These are phyloP conservation scores for Prunella himalayana DNA, from an alignment of 2,113 vertebrate species.

Conservation along the genomic window DNA sequence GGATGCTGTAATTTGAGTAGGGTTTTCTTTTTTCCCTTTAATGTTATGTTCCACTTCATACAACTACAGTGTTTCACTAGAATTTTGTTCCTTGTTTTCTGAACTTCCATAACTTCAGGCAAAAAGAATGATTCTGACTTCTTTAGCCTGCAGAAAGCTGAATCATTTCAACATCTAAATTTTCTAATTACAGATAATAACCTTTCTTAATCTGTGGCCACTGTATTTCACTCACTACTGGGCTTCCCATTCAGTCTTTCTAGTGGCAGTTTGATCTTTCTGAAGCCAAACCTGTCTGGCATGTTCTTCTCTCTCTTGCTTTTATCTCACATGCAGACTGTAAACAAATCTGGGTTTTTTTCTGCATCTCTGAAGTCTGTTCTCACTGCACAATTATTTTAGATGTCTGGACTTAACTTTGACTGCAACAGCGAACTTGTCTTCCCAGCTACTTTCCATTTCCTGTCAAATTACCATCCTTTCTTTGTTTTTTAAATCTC, in stretches of 20 bases:
- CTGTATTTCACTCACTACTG: neutral
- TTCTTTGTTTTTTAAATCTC: neutral
- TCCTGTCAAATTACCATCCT: neutral
- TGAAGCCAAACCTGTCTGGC: neutral
- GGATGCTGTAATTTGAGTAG: neutral
- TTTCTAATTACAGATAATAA: no score
- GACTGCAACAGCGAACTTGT: neutral
- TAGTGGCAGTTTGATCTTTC: neutral
- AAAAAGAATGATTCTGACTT: neutral
- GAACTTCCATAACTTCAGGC: neutral
- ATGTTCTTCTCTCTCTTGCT: neutral
- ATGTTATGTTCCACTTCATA: neutral
- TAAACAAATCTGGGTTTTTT: neutral
- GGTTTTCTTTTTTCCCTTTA: neutral
- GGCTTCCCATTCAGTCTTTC: neutral
- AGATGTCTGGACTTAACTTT: neutral
- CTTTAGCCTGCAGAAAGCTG: neutral
- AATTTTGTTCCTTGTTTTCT: neutral
- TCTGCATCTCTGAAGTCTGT: neutral
- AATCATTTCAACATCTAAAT: no score
- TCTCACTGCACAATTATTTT: constrained; percentile 8
- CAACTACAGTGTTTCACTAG: neutral
- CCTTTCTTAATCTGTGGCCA: neutral
- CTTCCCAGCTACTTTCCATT: neutral
- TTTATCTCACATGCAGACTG: neutral